A percentile compares a stretch with the other conserved stretches of the same genome.
Conservation (phyloP, 2,888 invertebrate genomes). For the Agonum fuliginosum region DNA sequence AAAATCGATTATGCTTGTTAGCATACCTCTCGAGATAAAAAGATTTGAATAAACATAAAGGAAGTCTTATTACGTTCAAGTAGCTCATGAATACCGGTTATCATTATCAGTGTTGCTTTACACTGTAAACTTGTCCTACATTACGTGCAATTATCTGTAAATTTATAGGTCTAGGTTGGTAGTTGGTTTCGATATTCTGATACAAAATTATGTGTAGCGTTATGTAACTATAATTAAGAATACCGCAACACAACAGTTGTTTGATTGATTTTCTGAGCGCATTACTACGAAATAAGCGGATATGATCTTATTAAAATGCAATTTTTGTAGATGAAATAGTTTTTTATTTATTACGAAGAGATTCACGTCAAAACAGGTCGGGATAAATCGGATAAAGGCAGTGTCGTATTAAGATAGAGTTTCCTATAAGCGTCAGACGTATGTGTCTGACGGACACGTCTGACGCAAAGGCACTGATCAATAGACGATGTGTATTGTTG, state of each 20-base stretch:
- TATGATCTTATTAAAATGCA: not conserved
- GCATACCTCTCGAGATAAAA: not conserved
- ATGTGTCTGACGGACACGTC: too few relatives aligned
- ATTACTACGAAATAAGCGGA: not conserved
- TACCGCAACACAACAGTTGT: not conserved
- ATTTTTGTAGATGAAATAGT: too few relatives aligned
- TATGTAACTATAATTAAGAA: conserved; percentile 7
- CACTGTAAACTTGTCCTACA: conserved; percentile 28
- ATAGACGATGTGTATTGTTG: too few relatives aligned
- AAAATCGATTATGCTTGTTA: not conserved
- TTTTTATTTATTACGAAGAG: too few relatives aligned
- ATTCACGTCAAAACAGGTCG: too few relatives aligned
- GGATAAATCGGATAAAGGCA: too few relatives aligned
- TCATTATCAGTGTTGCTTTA: conserved; percentile 19
- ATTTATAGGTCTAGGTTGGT: conserved; percentile 46
- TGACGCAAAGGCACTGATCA: too few relatives aligned
- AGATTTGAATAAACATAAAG: conserved; percentile 14
- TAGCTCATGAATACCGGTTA: conserved; percentile 8
- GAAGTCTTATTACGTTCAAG: not conserved
- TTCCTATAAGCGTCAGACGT: too few relatives aligned
- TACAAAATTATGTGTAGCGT: conserved; percentile 1
- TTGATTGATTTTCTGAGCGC: too few relatives aligned
- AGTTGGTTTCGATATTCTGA: conserved; percentile 8
- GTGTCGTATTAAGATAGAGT: too few relatives aligned
- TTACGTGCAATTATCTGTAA: conserved; percentile 18